A percentile compares a stretch with the other conserved stretches of the same genome.
These are phyloP conservation scores for Drosophila kohkoa DNA, from an alignment of 1,140 invertebrate genomes.

Conservation along the genomic window DNA sequence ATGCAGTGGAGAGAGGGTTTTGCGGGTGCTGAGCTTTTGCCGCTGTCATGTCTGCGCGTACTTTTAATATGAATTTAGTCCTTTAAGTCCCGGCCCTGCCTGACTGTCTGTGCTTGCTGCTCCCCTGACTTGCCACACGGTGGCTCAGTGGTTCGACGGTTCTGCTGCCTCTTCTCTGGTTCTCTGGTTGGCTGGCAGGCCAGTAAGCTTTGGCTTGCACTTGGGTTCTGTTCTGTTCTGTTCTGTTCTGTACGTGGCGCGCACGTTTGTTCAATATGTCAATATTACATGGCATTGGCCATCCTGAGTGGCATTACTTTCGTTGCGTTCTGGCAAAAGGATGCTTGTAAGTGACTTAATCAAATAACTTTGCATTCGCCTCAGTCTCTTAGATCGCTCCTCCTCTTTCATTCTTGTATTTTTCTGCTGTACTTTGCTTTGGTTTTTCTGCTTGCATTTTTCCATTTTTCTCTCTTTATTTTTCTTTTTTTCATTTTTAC, in stretches of 20 bases:
- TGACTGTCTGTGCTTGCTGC: constrained; percentile 30
- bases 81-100: constrained; percentile 63
- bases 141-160: not conserved
- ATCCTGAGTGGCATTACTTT: constrained; percentile 70
- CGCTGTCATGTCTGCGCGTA: constrained; percentile 76
- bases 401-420: not conserved
- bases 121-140: constrained; percentile 3
- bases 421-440: constrained; percentile 14
- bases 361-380: constrained; percentile 80
- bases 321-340: constrained; percentile 27
- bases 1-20: not conserved
- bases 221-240: constrained; percentile 28
- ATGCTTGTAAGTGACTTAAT: constrained; percentile 77
- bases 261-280: constrained; percentile 83
- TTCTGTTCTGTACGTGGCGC: constrained; percentile 5
- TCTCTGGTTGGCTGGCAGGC: not conserved
- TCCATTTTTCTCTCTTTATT: not conserved
- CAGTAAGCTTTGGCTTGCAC: constrained; percentile 51
- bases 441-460: constrained; percentile 21
- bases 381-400: constrained; percentile 11
- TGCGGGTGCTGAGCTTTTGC: constrained; percentile 34
- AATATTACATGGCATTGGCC: constrained; percentile 74
- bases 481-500: constrained; percentile 17
- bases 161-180: not conserved
- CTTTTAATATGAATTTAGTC: constrained; percentile 83